Percentiles rank a stretch among this genome's conserved stretches.
Evolutionary conservation across 2,888 invertebrate species (phyloP).

Genomic region (Isoperla grammatica): DNA sequence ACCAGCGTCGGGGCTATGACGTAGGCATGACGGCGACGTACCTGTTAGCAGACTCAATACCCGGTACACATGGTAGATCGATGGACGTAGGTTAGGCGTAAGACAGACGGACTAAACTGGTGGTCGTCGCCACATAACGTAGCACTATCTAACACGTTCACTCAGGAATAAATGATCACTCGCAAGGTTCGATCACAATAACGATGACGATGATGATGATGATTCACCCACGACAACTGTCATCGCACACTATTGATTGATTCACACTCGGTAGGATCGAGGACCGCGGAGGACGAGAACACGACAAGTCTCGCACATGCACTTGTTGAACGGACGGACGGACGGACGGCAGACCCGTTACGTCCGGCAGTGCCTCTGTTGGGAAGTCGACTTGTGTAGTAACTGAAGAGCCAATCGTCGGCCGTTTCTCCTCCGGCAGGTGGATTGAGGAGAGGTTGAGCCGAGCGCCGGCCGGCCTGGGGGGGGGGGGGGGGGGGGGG

Average conservation of each 20-base stretch:
- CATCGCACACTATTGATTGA: slow-evolving; percentile 1
- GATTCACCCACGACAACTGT: not conserved
- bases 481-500: slow-evolving; percentile 21
- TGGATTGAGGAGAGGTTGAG: slow-evolving; percentile 33
- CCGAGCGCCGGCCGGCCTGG: slow-evolving; percentile 30
- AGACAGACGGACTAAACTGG: slow-evolving; percentile 11
- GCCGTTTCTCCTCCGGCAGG: slow-evolving; percentile 32
- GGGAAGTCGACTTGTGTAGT: slow-evolving; percentile 23
- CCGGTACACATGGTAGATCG: slow-evolving; percentile 8
- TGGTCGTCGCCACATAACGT: slow-evolving; percentile 21
- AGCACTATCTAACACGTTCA: slow-evolving; percentile 16
- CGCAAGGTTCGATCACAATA: not conserved
- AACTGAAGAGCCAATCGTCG: slow-evolving; percentile 20
- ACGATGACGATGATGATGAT: too few species aligned
- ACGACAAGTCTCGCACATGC: slow-evolving; percentile 1
- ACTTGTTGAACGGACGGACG: slow-evolving; percentile 1
- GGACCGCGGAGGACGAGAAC: too few species aligned
- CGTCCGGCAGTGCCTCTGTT: slow-evolving; percentile 7
- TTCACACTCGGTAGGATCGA: not conserved
- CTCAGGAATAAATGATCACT: not conserved
- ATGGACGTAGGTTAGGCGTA: too few species aligned
- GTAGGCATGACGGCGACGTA: not conserved
- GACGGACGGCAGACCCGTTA: not conserved
- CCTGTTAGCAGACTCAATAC: not conserved
- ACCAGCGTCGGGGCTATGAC: too few species aligned